These are phyloP conservation scores for Pardalotus punctatus DNA, from an alignment of 2,113 vertebrate genomes.

Conservation along the genomic window DNA sequence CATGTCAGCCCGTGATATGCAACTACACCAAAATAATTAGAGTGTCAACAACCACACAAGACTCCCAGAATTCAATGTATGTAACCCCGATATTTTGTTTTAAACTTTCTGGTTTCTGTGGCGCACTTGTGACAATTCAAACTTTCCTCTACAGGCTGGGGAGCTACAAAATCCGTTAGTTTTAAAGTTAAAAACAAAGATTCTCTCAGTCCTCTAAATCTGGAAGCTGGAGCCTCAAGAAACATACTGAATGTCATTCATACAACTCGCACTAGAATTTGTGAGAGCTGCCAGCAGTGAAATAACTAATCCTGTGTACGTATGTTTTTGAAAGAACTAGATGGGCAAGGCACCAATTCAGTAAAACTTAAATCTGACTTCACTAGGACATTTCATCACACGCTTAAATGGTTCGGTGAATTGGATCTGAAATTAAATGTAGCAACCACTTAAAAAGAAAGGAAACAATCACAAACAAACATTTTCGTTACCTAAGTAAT, in stretches of 20 bases:
- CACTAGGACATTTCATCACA: background rate
- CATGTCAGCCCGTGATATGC: background rate
- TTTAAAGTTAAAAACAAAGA: slow-evolving; percentile 35
- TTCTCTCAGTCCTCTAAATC: slow-evolving; percentile 28
- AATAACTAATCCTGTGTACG: slow-evolving; percentile 40
- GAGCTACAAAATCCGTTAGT: background rate
- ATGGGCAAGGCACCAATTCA: background rate
- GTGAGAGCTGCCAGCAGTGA: slow-evolving; percentile 14
- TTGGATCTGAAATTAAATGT: background rate
- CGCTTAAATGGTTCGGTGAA: background rate
- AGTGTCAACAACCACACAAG: fast-evolving
- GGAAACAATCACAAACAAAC: background rate
- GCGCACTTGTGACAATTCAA: background rate
- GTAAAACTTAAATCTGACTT: background rate
- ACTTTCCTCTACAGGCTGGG: background rate
- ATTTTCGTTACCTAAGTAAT: background rate
- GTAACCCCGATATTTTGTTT: background rate
- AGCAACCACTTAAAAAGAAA: background rate
- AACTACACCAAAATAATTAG: background rate
- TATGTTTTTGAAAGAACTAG: background rate
- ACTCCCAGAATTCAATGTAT: background rate
- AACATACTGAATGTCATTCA: slow-evolving; percentile 50
- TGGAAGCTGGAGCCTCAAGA: background rate
- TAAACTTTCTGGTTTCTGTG: background rate
- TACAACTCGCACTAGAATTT: background rate